A percentile compares a stretch with the other conserved stretches of the same genome.
These are phyloP conservation scores for Scatophagus argus DNA, from an alignment of 2,113 vertebrate genomes.

Conservation along the genomic window DNA sequence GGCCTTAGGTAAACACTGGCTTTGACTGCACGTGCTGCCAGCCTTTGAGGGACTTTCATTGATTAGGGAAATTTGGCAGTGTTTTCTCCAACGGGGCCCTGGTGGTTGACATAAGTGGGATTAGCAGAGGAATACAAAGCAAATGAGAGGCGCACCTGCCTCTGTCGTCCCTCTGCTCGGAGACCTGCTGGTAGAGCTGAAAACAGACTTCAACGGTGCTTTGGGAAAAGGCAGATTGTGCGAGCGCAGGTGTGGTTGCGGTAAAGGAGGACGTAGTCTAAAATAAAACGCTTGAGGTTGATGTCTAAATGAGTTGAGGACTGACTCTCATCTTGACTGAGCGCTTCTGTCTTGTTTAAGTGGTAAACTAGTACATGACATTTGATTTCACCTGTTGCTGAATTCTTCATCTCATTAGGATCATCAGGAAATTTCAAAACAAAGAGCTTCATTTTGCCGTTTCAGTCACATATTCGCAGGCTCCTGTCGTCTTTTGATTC, in stretches of 20 bases:
- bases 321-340: slow-evolving; percentile 30
- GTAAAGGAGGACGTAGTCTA: not conserved
- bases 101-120: slow-evolving; percentile 70
- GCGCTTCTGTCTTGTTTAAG: slow-evolving; percentile 29
- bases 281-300: slow-evolving; percentile 30
- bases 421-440: not conserved
- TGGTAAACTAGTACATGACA: slow-evolving; percentile 25
- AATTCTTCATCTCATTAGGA: not conserved
- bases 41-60: slow-evolving; percentile 68
- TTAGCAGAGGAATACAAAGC: slow-evolving; percentile 67
- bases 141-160: slow-evolving; percentile 69
- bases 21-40: slow-evolving; percentile 43
- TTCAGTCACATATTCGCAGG: not conserved
- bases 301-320: slow-evolving; percentile 37
- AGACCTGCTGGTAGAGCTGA: not conserved
- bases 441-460: not conserved
- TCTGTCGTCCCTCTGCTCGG: slow-evolving; percentile 37
- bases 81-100: slow-evolving; percentile 69
- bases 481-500: slow-evolving; percentile 5
- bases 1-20: slow-evolving; percentile 60
- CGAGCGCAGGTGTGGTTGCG: slow-evolving; percentile 36
- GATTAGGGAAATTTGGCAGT: slow-evolving; percentile 76
- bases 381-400: slow-evolving; percentile 1
- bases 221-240: slow-evolving; percentile 38
- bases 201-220: slow-evolving; percentile 16